Percentiles rank a stretch among this genome's conserved stretches.
phyloP scores from a whole-genome alignment of 2,113 vertebrate genomes.

The Malurus alboscapulatus region DNA sequence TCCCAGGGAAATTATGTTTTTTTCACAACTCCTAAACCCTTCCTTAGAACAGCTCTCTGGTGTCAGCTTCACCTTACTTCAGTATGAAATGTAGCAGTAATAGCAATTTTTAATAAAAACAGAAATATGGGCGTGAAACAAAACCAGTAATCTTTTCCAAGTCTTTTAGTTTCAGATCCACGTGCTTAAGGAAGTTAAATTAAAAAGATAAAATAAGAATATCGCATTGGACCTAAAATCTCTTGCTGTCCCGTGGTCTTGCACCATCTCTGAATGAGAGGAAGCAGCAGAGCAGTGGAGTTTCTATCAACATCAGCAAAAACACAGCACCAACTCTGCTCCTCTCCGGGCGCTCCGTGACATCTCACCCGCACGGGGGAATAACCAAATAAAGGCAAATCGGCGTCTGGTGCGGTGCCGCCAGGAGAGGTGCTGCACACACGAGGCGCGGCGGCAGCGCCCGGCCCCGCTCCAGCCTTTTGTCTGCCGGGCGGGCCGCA shows the following conservation, averaged over 20 bases:
- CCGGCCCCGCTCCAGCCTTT: not conserved
- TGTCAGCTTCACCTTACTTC: not conserved
- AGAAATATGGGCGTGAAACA: not conserved
- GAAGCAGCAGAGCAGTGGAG: not conserved
- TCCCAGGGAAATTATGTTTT: not conserved
- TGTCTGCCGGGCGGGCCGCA: not conserved
- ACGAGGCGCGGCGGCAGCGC: accelerated
- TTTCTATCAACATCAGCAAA: not conserved
- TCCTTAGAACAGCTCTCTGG: not conserved
- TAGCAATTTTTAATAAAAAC: not conserved
- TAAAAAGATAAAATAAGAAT: not conserved
- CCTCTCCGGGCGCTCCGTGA: accelerated
- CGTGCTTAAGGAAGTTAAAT: not conserved
- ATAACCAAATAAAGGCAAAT: accelerated
- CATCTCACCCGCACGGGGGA: not conserved
- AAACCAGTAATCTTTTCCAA: not conserved
- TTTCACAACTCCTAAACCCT: not conserved
- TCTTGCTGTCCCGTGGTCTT: accelerated
- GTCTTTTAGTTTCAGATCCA: not conserved
- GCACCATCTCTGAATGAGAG: accelerated
- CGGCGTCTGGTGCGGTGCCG: accelerated
- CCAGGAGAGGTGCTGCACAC: not conserved
- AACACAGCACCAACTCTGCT: not conserved
- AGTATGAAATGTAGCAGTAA: not conserved
- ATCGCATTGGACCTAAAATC: not conserved